Base-by-base conservation (phyloP, 2,797 vertebrate genomes). In the Chelon auratus region DNA sequence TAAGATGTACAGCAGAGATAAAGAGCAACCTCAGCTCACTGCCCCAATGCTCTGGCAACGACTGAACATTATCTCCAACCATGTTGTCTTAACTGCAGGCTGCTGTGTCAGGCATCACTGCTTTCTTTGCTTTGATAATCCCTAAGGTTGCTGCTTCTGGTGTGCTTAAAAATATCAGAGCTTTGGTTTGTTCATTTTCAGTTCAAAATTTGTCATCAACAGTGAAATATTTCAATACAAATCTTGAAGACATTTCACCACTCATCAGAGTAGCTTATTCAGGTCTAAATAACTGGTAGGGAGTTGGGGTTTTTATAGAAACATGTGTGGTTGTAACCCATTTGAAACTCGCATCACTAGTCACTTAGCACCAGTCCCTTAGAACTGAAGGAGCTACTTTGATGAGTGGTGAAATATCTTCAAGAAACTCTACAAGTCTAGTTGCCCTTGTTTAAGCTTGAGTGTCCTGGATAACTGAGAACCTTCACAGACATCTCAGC, bases 41-140 rank as follows among this genome's bases (percentile, higher is more conserved):
- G 62, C 58, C 67, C 2, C 53, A 73, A 24, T 84, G 48, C 80
- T 78, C 62, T 60, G 63, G 66, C 54, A 10, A 42, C 51, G 76
- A 78, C 75, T 84, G 83, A 65, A 69, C 67, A 72, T 88, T 52
- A 72, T 74, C 59, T 83, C 61, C 62, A 69, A 87, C 83, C 81
- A 83, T 83, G 68, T 87, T 87, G 56, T 70, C 63, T 52, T 67
- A 52, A 59, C 52, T 47, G 20, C 75, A 61, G 15, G n/a, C 66
- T 77, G 54, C 45, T 55, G 30, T 60, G 43, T 6, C 15, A 33
- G 30, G 15, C 26, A 11, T 59, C 51, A 3, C 52, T 56, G 37
- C 43, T 62, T 39, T 48, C 56, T 43, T 47, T 26, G 15, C 22
- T 9, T 22, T 45, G 17, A 40, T 20, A 26, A 57, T 39, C 9